Percentiles rank a stretch among this genome's conserved stretches.
Evolutionary conservation across 2,113 vertebrate species (phyloP).

Genomic region (Tilapia sparmanii): DNA sequence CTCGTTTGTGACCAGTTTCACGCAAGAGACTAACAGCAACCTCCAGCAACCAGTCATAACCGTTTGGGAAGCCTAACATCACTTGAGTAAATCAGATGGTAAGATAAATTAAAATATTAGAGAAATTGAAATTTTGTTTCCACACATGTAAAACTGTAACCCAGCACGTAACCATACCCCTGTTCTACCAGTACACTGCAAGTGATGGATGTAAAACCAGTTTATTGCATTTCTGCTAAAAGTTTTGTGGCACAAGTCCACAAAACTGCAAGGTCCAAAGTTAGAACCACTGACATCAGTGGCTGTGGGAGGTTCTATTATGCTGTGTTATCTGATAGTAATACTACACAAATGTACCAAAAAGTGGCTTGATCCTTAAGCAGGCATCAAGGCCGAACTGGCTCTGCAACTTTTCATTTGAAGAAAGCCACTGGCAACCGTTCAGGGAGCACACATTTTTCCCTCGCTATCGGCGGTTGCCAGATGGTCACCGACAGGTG

Average conservation of each 20-base stretch:
- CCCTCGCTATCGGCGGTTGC: background rate
- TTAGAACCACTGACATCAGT: background rate
- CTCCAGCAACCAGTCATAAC: background rate
- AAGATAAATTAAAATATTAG: background rate
- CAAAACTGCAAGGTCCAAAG: background rate
- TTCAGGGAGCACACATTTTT: background rate
- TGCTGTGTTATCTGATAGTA: background rate
- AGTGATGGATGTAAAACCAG: background rate
- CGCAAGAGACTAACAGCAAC: background rate
- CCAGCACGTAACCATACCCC: accelerated
- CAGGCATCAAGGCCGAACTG: background rate
- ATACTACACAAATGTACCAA: background rate
- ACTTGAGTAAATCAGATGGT: background rate
- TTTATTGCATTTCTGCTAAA: background rate
- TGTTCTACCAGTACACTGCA: background rate
- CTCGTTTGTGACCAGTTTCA: background rate
- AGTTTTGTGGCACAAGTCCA: accelerated
- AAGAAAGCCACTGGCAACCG: background rate
- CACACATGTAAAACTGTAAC: background rate
- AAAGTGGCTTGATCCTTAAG: background rate
- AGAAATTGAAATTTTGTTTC: background rate
- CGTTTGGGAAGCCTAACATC: background rate
- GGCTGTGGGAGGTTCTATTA: background rate
- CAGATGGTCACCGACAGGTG: background rate
- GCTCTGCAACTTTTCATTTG: background rate